Evolutionary conservation across 2,113 vertebrate species (phyloP).

Genomic region (Spilogale gracilis): DNA sequence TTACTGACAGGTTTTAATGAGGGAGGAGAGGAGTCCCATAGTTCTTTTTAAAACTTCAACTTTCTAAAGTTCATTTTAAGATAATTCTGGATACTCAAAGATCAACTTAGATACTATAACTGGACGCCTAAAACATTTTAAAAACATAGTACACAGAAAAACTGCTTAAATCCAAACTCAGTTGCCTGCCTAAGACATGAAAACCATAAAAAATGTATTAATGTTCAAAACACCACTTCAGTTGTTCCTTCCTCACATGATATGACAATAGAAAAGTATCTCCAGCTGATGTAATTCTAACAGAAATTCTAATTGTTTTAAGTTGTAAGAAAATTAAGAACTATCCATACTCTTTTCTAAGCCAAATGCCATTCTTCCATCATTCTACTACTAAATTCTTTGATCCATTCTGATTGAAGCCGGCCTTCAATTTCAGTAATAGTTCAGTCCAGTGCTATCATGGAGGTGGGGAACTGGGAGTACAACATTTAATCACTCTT

Average conservation of each 20-base stretch:
- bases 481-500: neutral
- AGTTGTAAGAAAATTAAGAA: constrained; percentile 51
- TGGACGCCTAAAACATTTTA: constrained; percentile 57
- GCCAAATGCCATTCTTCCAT: neutral
- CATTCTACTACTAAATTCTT: neutral
- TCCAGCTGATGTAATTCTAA: constrained; percentile 8
- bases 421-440: constrained; percentile 35
- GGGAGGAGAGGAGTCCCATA: neutral
- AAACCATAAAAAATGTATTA: constrained; percentile 22
- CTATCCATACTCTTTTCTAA: neutral
- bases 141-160: neutral
- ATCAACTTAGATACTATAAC: neutral
- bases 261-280: neutral
- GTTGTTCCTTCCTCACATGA: neutral
- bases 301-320: constrained; percentile 16
- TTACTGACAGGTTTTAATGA: constrained; percentile 16
- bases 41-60: neutral
- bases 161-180: neutral
- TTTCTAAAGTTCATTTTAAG: neutral
- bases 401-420: neutral
- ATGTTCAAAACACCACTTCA: neutral
- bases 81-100: constrained; percentile 40
- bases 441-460: neutral
- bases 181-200: neutral
- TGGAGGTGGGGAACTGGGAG: neutral